Percentiles rank a stretch among this genome's conserved stretches.
These are phyloP conservation scores for Eudasyphora cyanicolor DNA, from an alignment of 2,888 invertebrate species.

Conservation along the genomic window DNA sequence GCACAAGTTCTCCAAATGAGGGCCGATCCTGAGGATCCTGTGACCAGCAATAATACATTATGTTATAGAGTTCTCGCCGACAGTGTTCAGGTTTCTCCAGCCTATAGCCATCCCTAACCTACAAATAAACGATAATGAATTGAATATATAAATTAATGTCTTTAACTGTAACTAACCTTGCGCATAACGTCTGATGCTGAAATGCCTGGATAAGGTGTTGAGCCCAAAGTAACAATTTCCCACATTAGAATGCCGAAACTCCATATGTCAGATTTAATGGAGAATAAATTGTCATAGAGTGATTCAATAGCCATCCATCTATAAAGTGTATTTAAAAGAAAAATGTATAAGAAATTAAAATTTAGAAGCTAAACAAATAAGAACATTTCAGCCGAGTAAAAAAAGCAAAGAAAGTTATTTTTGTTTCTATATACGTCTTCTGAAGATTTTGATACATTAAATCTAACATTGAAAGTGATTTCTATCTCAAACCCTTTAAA, in stretches of 20 bases:
- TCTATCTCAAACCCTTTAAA: no score
- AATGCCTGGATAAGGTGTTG: slow-evolving; percentile 96
- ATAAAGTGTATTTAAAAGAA: no score
- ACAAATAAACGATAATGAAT: slow-evolving; percentile 55
- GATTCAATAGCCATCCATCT: slow-evolving; percentile 99
- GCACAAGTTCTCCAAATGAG: slow-evolving; percentile 90
- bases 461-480: no score
- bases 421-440: no score
- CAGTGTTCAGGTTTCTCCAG: slow-evolving; percentile 97
- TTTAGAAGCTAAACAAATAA: no score
- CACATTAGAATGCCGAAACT: slow-evolving; percentile 96
- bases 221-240: slow-evolving; percentile 97
- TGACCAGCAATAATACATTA: slow-evolving; percentile 98
- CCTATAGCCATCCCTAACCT: slow-evolving; percentile 93
- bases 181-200: slow-evolving; percentile 95
- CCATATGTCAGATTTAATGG: slow-evolving; percentile 97
- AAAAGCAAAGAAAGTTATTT: no score
- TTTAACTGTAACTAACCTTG: slow-evolving; percentile 82
- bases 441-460: no score
- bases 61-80: slow-evolving; percentile 93
- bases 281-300: slow-evolving; percentile 95
- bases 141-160: slow-evolving; percentile 9
- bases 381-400: no score
- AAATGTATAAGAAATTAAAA: no score
- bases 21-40: slow-evolving; percentile 91